Percentiles rank a stretch among this genome's conserved stretches.
Conservation (phyloP, 2,888 invertebrate species). For the Lysandra coridon region DNA sequence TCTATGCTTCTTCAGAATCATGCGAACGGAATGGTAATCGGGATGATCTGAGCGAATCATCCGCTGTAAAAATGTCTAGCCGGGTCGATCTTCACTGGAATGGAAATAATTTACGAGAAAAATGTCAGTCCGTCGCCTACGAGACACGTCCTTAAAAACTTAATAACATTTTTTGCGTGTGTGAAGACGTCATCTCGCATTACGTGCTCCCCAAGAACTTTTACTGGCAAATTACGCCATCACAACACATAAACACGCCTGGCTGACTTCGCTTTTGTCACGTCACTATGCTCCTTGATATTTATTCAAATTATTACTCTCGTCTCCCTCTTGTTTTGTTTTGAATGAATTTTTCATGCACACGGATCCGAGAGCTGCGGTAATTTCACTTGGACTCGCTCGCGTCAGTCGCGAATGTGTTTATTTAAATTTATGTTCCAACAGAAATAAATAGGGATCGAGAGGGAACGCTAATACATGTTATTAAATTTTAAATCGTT, state of each 20-base stretch:
- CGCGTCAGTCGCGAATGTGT: slow-evolving; percentile 65
- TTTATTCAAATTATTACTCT: slow-evolving; percentile 79
- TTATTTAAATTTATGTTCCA: slow-evolving; percentile 60
- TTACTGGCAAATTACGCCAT: slow-evolving; percentile 73
- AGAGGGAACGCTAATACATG: slow-evolving; percentile 15
- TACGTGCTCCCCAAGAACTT: slow-evolving; percentile 55
- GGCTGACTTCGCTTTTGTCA: slow-evolving; percentile 71
- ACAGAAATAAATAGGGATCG: slow-evolving; percentile 19
- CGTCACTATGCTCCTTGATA: slow-evolving; percentile 65
- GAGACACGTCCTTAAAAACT: slow-evolving; percentile 59
- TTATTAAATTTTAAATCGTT: slow-evolving; percentile 24
- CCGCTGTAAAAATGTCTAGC: slow-evolving; percentile 42
- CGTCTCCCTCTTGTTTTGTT: slow-evolving; percentile 73
- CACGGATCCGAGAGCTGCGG: slow-evolving; percentile 70
- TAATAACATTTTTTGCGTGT: slow-evolving; percentile 70
- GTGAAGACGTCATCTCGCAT: slow-evolving; percentile 60
- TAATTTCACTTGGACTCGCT: slow-evolving; percentile 77
- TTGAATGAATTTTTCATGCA: slow-evolving; percentile 79
- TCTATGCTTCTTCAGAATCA: slow-evolving; percentile 40
- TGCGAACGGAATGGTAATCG: slow-evolving; percentile 73
- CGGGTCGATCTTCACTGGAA: slow-evolving; percentile 42
- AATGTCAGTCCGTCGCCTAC: slow-evolving; percentile 49
- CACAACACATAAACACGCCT: slow-evolving; percentile 70
- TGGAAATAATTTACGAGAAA: slow-evolving; percentile 47
- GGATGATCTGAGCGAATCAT: slow-evolving; percentile 57